Evolutionary conservation across 2,113 vertebrate species (phyloP), one percentile per base, ranked within the genome.

Genomic region (Oncorhynchus kisutch): DNA sequence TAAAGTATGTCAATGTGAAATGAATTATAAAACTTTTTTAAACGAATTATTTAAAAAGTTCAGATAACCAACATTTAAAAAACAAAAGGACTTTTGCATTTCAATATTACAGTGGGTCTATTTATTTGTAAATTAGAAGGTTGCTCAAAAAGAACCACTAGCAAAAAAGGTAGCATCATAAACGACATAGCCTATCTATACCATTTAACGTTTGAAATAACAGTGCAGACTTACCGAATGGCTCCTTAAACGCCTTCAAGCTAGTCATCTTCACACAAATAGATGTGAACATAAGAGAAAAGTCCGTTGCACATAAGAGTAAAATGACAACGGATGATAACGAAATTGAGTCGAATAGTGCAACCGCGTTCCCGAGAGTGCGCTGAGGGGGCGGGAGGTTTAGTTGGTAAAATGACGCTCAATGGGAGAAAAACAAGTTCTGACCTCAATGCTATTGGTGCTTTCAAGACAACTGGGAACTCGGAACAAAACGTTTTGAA

Each of bases 191-290:
- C 2, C 2, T 45, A 45, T 45, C 39, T 45, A 45, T 45, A 54
- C 51, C 5, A 54, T 16, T 54, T 18, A 18, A 54, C 51, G 16
- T 54, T 54, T 54, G 12, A 54, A 54, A 54, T 48, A 67, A 31
- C 3, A 25, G 18, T 69, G 16, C 8, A 49, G 31, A 90, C 92
- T 92, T 69, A 94, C 93, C 92, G 27, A 88, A 84, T 2, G 87
- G 80, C 69, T 93, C 89, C 76, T 84, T 81, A 75, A 64, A 85
- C 16, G 79, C 77, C 86, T 81, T 89, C 74, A 93, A 68, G 66
- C 81, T 92, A 85, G 80, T 90, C 92, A 92, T 93, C 2, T 75
- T 90, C 16, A 76, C 51, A 59, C 59, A 68, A 34, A 78, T 76
- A 2, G 14, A 13, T 65, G 82, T 68, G 51, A 65, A 77, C 82